Evolutionary conservation across 1,140 invertebrate species (phyloP).

Genomic region (Dolichoris vasculosae): DNA sequence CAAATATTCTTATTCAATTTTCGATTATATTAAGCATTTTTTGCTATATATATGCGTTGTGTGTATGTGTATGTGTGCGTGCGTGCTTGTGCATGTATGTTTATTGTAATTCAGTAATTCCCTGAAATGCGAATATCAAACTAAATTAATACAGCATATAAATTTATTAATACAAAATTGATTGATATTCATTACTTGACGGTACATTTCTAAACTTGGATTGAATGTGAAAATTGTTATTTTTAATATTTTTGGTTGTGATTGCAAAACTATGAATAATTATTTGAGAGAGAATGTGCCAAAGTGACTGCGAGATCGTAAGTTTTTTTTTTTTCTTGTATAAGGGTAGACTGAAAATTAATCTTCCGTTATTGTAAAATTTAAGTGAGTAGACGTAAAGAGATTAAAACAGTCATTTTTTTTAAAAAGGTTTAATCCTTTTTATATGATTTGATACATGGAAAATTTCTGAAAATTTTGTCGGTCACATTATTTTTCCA

Average conservation of each 20-base stretch:
- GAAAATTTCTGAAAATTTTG: not conserved
- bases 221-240: conserved; percentile 42
- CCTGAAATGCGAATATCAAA: conserved; percentile 11
- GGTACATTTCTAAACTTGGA: conserved; percentile 3
- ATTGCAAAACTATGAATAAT: conserved; percentile 29
- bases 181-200: conserved; percentile 5
- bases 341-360: conserved; percentile 20
- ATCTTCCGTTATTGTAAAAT: not conserved
- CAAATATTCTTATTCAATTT: conserved; percentile 30
- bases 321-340: conserved; percentile 32
- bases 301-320: conserved; percentile 47
- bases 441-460: not conserved
- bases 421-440: not conserved
- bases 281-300: conserved; percentile 46
- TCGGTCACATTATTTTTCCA: not conserved
- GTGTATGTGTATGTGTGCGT: not conserved
- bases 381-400: not conserved
- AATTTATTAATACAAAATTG: conserved; percentile 26
- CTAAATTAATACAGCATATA: not conserved
- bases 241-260: conserved; percentile 35
- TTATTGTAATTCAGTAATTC: conserved; percentile 12
- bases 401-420: not conserved
- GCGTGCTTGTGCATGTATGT: conserved; percentile 7
- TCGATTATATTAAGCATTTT: conserved; percentile 27
- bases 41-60: conserved; percentile 8